Percentiles rank a stretch among this genome's conserved stretches.
These are phyloP conservation scores for Archocentrus centrarchus DNA, from an alignment of 2,113 vertebrate species.

Conservation along the genomic window DNA sequence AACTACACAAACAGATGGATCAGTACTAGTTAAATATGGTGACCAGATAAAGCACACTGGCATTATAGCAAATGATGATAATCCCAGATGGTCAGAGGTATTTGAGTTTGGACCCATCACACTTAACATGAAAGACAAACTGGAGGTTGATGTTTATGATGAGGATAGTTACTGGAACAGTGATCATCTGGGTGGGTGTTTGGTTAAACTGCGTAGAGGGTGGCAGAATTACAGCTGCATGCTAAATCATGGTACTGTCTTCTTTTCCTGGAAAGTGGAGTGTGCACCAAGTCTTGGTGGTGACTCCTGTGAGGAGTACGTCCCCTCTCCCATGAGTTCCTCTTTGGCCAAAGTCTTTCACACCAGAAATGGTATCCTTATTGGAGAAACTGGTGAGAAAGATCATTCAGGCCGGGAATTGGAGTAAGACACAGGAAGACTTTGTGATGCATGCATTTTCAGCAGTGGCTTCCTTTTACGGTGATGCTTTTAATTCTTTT, in stretches of 20 bases:
- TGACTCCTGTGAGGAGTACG: slow-evolving; percentile 68
- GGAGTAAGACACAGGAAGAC: neutral
- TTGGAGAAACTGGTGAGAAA: neutral
- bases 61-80: slow-evolving; percentile 62
- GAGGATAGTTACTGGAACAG: slow-evolving; percentile 68
- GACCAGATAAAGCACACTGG: neutral
- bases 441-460: neutral
- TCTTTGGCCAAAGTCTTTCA: slow-evolving; percentile 53
- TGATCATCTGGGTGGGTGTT: slow-evolving; percentile 76
- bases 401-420: neutral
- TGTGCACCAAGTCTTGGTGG: slow-evolving; percentile 78
- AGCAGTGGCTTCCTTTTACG: neutral
- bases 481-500: neutral
- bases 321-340: slow-evolving; percentile 56
- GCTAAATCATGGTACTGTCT: slow-evolving; percentile 69
- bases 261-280: slow-evolving; percentile 55
- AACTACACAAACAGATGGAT: slow-evolving; percentile 54
- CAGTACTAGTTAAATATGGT: slow-evolving; percentile 65
- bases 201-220: slow-evolving; percentile 26
- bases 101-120: slow-evolving; percentile 71
- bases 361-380: slow-evolving; percentile 65
- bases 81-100: slow-evolving; percentile 63
- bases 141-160: slow-evolving; percentile 80
- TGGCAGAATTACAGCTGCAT: slow-evolving; percentile 28
- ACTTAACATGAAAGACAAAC: neutral